Evolutionary conservation across 2,888 invertebrate species (phyloP).

Genomic region (Poecilus cupreus): DNA sequence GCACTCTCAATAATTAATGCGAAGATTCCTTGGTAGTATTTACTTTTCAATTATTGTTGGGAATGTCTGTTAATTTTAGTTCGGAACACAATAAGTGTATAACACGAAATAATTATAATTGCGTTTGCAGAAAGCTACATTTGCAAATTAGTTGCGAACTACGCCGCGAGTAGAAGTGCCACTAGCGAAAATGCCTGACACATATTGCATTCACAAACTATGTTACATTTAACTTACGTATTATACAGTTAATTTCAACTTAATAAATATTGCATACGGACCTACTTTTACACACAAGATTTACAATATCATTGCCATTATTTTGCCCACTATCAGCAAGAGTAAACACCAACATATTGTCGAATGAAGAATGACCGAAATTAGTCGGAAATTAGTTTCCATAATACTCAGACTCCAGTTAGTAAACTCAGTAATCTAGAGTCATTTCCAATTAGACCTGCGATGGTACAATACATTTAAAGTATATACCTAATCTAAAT

Average conservation of each 20-base stretch:
- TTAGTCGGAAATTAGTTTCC: no score
- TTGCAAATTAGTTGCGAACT: slow-evolving; percentile 40
- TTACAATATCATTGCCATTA: slow-evolving; percentile 14
- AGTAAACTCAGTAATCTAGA: no score
- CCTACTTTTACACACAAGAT: background rate
- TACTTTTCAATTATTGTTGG: slow-evolving; percentile 15
- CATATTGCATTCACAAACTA: slow-evolving; percentile 4
- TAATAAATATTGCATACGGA: slow-evolving; percentile 12
- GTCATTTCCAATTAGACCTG: no score
- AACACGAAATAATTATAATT: slow-evolving; percentile 38
- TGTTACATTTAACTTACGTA: slow-evolving; percentile 16
- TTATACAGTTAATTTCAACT: background rate
- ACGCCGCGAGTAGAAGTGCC: background rate
- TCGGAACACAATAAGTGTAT: slow-evolving; percentile 31
- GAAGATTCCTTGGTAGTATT: background rate
- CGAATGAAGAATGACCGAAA: no score
- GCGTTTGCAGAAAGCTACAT: slow-evolving; percentile 16
- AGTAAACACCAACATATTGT: no score
- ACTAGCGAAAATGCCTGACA: background rate
- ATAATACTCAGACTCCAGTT: no score
- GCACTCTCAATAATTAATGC: no score
- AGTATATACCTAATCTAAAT: no score
- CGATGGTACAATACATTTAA: no score
- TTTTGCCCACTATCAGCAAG: background rate
- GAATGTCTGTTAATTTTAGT: slow-evolving; percentile 30